phyloP scores from a whole-genome alignment of 2,113 vertebrate genomes.

The Choloepus hoffmanni region DNA sequence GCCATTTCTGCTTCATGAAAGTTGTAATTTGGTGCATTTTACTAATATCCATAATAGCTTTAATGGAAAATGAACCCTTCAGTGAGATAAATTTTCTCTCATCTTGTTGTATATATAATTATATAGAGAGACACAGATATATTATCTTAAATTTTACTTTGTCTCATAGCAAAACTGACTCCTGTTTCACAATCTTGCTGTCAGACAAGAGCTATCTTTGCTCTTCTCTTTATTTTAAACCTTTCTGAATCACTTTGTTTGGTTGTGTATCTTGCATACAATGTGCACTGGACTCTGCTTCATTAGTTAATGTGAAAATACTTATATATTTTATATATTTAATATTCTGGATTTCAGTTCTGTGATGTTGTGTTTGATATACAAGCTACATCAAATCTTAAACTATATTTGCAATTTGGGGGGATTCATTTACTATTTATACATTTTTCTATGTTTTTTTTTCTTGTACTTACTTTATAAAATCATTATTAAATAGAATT shows the following conservation, averaged over 20 bases:
- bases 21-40: not conserved
- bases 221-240: not conserved
- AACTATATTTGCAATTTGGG: not conserved
- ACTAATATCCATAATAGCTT: not conserved
- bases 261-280: not conserved
- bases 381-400: not conserved
- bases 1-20: not conserved
- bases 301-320: not conserved
- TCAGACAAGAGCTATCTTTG: not conserved
- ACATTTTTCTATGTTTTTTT: not conserved
- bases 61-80: not conserved
- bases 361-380: not conserved
- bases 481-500: not conserved
- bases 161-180: not conserved
- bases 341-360: not conserved
- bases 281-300: not conserved
- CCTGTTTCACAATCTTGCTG: not conserved
- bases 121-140: not conserved
- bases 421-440: not conserved
- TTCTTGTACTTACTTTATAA: not conserved
- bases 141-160: not conserved
- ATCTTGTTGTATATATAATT: not conserved
- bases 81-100: not conserved
- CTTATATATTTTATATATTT: not conserved
- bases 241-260: not conserved